Conservation (phyloP, 37 sponge, comb jelly and placozoan genomes). For the Eunapius fragilis region DNA sequence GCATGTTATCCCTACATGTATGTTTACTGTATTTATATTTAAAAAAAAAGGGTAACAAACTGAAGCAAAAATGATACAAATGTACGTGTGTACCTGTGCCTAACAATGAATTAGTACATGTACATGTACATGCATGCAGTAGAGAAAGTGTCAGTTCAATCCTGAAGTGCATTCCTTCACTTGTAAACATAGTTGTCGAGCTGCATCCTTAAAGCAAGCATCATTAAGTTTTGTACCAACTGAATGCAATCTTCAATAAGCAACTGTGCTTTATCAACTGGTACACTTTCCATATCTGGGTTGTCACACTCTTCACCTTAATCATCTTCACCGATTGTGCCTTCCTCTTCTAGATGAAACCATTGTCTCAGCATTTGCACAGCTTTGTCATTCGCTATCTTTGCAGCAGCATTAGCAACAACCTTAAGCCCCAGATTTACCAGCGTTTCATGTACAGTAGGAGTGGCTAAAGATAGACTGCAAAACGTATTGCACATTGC, state of each 20-base stretch:
- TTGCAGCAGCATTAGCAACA: neutral
- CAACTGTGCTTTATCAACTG: neutral
- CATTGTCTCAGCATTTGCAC: neutral
- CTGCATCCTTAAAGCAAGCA: neutral
- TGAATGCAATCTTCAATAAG: neutral
- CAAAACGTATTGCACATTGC: neutral
- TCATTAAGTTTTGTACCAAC: neutral
- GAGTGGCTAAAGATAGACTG: neutral
- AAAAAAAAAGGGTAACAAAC: too few species aligned
- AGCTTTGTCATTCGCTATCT: neutral
- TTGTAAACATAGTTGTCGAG: neutral
- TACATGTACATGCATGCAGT: constrained; percentile 4
- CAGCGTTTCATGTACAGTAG: neutral
- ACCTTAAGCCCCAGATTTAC: neutral
- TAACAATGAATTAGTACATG: neutral
- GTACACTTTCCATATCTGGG: neutral
- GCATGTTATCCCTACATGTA: too few species aligned
- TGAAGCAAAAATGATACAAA: neutral
- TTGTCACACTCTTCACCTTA: neutral
- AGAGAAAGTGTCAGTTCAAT: neutral
- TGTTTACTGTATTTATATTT: too few species aligned
- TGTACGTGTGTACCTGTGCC: neutral
- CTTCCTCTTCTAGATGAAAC: neutral
- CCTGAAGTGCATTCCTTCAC: neutral
- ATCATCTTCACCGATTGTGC: neutral